A percentile compares a stretch with the other conserved stretches of the same genome.
These are phyloP conservation scores for Myzus persicae DNA, from an alignment of 1,140 invertebrate genomes.

Conservation along the genomic window DNA sequence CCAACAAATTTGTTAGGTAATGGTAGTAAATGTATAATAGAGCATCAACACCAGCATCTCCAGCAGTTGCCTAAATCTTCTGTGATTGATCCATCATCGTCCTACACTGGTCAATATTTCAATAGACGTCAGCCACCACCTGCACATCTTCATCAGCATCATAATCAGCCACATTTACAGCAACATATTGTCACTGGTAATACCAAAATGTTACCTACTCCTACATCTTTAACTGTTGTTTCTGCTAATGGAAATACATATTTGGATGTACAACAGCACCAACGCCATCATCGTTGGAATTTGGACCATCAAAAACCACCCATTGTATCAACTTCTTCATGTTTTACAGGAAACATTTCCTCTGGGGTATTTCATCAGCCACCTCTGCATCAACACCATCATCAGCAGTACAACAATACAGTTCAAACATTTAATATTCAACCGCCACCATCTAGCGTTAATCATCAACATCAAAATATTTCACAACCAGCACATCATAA, in stretches of 20 bases:
- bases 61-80: not conserved
- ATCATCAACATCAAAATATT: constrained; percentile 8
- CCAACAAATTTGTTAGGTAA: not conserved
- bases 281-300: constrained; percentile 22
- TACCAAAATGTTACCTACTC: constrained; percentile 17
- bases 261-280: constrained; percentile 11
- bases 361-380: constrained; percentile 19
- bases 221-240: constrained; percentile 32
- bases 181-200: constrained; percentile 26
- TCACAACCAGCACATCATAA: constrained; percentile 17
- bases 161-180: constrained; percentile 30
- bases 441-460: not conserved
- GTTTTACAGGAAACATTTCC: constrained; percentile 32
- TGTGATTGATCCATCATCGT: not conserved
- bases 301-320: constrained; percentile 31
- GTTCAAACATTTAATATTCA: constrained; percentile 8
- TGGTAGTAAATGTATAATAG: not conserved
- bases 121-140: constrained; percentile 19
- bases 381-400: not conserved
- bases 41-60: constrained; percentile 7
- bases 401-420: constrained; percentile 9
- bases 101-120: constrained; percentile 17
- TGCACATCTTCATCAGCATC: constrained; percentile 4
- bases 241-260: constrained; percentile 35
- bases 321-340: constrained; percentile 9